phyloP scores from a whole-genome alignment of 2,797 vertebrate genomes.

The Periophthalmus magnuspinnatus region DNA sequence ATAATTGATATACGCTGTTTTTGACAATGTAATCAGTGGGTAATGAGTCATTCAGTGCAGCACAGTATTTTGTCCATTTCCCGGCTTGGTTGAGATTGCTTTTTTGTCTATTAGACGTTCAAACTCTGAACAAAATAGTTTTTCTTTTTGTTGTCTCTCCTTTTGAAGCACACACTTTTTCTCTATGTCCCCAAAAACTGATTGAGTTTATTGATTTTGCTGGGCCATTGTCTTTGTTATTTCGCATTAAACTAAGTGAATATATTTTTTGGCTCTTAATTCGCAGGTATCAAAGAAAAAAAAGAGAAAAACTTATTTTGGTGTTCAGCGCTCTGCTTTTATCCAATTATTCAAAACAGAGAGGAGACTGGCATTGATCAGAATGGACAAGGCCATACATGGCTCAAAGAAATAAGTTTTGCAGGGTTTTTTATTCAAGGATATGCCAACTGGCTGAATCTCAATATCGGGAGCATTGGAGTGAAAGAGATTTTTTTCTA shows the following conservation, averaged over 20 bases:
- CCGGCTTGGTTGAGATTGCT: constrained; percentile 6
- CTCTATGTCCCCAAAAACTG: constrained; percentile 7
- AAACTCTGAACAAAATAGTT: not conserved
- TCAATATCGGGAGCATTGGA: constrained; percentile 25
- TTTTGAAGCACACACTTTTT: not conserved
- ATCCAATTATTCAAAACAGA: constrained; percentile 15
- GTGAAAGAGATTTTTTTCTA: constrained; percentile 37
- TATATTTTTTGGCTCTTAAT: not conserved
- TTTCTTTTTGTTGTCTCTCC: constrained; percentile 3
- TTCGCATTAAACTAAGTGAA: constrained; percentile 13
- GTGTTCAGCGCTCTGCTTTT: constrained; percentile 5
- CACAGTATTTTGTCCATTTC: not conserved
- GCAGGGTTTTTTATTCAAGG: constrained; percentile 37
- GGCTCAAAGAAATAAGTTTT: constrained; percentile 22
- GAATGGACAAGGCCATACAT: constrained; percentile 21
- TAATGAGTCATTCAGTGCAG: constrained; percentile 13
- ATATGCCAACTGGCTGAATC: constrained; percentile 40
- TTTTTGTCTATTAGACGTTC: constrained; percentile 12
- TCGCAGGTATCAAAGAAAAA: constrained; percentile 6
- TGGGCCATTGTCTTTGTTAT: constrained; percentile 7
- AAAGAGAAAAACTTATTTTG: too few species aligned
- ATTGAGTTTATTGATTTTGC: constrained; percentile 1
- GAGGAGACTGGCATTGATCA: constrained; percentile 14
- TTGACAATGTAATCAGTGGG: constrained; percentile 16
- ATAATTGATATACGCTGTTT: constrained; percentile 11